Evolutionary conservation across 2,888 invertebrate genomes (phyloP).

Genomic region (Torymus tubicola): DNA sequence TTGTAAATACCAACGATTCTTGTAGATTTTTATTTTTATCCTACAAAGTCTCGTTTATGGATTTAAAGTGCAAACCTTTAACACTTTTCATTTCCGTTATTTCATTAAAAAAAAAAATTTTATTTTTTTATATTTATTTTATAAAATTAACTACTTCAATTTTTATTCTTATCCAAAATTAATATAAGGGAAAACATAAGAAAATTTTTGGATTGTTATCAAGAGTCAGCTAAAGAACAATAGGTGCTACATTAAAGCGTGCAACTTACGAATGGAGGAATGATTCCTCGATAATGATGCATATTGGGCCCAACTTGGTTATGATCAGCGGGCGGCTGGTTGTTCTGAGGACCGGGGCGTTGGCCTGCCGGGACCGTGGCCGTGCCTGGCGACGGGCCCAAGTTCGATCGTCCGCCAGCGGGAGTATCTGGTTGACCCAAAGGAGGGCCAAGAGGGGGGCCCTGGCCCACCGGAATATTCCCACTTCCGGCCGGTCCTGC

Average conservation of each 20-base stretch:
- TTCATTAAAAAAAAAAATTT: too few species aligned
- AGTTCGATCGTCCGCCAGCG: conserved; percentile 76
- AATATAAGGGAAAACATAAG: background rate
- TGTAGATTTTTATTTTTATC: too few species aligned
- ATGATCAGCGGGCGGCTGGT: conserved; percentile 65
- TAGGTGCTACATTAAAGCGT: background rate
- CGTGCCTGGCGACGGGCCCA: conserved; percentile 77
- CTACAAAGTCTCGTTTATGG: too few species aligned
- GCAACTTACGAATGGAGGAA: conserved; percentile 86
- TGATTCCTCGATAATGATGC: conserved; percentile 83
- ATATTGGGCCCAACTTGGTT: conserved; percentile 70
- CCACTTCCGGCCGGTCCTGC: conserved; percentile 69
- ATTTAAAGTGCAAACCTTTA: too few species aligned
- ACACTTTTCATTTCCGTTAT: too few species aligned
- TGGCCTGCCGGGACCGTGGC: conserved; percentile 78
- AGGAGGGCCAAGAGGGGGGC: conserved; percentile 69
- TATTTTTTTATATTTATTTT: too few species aligned
- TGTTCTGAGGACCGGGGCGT: conserved; percentile 64
- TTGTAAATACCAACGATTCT: too few species aligned
- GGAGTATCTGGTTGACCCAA: conserved; percentile 69
- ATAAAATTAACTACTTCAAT: too few species aligned
- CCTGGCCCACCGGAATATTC: conserved; percentile 76
- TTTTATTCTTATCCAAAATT: too few species aligned
- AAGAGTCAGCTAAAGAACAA: background rate
- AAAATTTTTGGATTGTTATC: too few species aligned